Evolutionary conservation across 64 coral and sea anemone genomes (phyloP).

Genomic region (Actinia equina): DNA sequence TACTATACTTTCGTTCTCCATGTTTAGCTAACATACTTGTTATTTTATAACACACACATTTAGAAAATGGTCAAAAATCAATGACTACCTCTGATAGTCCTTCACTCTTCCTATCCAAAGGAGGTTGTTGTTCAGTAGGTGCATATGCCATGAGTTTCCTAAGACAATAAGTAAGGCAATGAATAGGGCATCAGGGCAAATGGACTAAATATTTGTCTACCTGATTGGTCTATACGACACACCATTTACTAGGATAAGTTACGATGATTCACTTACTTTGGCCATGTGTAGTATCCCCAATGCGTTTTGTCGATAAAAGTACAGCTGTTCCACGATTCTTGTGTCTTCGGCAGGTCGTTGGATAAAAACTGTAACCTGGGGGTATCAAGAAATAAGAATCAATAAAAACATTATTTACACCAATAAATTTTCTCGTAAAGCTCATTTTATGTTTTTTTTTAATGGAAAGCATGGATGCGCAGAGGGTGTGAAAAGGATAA

Average conservation of each 20-base stretch:
- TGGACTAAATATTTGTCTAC: neutral
- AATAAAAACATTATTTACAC: neutral
- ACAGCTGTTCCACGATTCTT: slow-evolving; percentile 66
- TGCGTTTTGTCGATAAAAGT: slow-evolving; percentile 95
- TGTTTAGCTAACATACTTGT: no score
- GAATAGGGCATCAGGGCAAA: neutral
- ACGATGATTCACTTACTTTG: slow-evolving; percentile 91
- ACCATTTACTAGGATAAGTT: no score
- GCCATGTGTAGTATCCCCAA: slow-evolving; percentile 98
- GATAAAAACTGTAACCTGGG: slow-evolving; percentile 83
- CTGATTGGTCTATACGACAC: no score
- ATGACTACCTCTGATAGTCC: slow-evolving; percentile 71
- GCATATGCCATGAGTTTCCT: slow-evolving; percentile 84
- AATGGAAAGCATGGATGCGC: neutral
- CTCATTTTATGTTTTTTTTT: no score
- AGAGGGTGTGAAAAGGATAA: neutral
- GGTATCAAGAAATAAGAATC: neutral
- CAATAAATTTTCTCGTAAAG: no score
- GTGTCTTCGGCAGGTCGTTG: slow-evolving; percentile 54
- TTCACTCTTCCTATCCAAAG: slow-evolving; percentile 69
- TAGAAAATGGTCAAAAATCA: no score
- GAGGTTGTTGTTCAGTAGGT: slow-evolving; percentile 72
- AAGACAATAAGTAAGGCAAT: no score
- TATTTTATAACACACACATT: no score
- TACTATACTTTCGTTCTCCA: no score